Evolutionary conservation across 1,140 invertebrate species (phyloP), one percentile per base, ranked within the genome.

Genomic region (Leptinotarsa lineolata): DNA sequence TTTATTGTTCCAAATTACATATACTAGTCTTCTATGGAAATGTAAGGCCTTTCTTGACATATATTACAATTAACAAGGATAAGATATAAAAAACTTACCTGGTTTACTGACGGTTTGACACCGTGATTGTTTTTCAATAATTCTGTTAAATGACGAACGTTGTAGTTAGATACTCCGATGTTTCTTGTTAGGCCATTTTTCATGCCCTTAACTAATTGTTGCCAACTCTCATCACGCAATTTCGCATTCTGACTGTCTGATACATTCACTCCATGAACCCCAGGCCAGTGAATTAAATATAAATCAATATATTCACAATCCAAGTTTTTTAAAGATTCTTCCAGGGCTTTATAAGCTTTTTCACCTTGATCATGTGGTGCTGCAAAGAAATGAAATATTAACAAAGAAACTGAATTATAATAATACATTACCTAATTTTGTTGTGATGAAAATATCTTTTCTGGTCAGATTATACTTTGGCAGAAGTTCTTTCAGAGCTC

Each of bases 261-360:
- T 15, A 59, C 22, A 65, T 76, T 71, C 15, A 72, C 39, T 68
- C 63, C 67, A 24, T 86, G 82, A 70, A 84, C 85, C 20, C 92
- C 94, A 58, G 94, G 94, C 91, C 94, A 96, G 82, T 96, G 94
- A 77, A 96, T 92, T 21, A 96, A 86, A 81, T 93, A 94, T n/a
- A 96, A 84, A 85, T 97, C 94, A 1, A 96, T 83, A 81, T 95
- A 95, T 58, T 88, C 85, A 8, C 88, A 85, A 68, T 89, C 86
- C 1, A 97, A 82, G 59, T 90, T 88, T 21, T 85, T 81, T 13
- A 95, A 78, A 11, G 93, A 93, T 54, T 83, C 84, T 60, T 88
- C 78, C n/a, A 93, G 89, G 44, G 92, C 90, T 64, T 85, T 78
- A 39, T 83, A 78, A 59, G 87, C 86, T 63, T 85, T 86, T 58